Conservation (phyloP, 2,113 vertebrate species). For the Siphamia tubifer region DNA sequence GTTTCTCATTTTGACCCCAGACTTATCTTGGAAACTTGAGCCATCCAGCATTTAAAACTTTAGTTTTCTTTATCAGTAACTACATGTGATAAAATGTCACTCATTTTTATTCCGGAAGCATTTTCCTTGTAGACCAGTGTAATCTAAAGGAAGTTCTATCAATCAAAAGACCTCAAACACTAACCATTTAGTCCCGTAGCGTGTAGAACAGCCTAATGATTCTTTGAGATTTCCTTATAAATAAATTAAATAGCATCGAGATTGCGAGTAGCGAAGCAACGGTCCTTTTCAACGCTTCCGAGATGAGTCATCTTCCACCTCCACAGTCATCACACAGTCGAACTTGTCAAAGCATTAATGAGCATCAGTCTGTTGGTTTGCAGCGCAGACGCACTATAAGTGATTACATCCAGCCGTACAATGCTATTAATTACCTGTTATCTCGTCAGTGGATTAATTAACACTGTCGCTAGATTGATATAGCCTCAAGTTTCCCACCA, state of each 20-base stretch:
- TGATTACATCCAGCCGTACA: slow-evolving; percentile 63
- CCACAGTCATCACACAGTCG: slow-evolving; percentile 14
- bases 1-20: too few relatives aligned
- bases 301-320: slow-evolving; percentile 23
- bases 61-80: too few relatives aligned
- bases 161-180: background rate
- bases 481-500: slow-evolving; percentile 46
- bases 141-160: too few relatives aligned
- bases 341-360: slow-evolving; percentile 48
- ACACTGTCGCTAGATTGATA: slow-evolving; percentile 53
- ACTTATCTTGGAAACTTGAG: too few relatives aligned
- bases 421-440: slow-evolving; percentile 74
- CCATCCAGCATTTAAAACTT: too few relatives aligned
- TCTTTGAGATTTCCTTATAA: slow-evolving; percentile 1
- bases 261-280: slow-evolving; percentile 12
- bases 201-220: slow-evolving; percentile 13
- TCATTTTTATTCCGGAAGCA: too few relatives aligned
- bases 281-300: background rate
- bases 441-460: slow-evolving; percentile 70
- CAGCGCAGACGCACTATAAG: slow-evolving; percentile 41
- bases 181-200: background rate
- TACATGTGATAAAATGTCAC: too few relatives aligned
- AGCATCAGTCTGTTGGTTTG: slow-evolving; percentile 35
- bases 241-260: slow-evolving; percentile 17
- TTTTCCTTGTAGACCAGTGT: too few relatives aligned